These are phyloP conservation scores for Thunnus thynnus DNA, from an alignment of 2,113 vertebrate genomes.

Conservation along the genomic window DNA sequence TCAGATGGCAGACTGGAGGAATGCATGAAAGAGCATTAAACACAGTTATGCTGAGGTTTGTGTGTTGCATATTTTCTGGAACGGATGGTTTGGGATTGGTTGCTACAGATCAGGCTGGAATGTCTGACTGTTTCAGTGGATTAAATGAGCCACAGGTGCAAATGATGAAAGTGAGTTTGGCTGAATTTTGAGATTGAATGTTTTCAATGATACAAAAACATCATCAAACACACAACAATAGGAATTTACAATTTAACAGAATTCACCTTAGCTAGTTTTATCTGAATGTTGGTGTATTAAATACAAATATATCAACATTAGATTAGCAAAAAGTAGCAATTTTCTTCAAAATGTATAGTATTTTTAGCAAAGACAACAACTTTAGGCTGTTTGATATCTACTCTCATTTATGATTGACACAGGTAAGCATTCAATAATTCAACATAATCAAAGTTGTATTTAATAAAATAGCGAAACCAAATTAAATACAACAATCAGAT, in stretches of 20 bases:
- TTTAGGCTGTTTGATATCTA: not conserved
- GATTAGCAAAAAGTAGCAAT: too few relatives aligned
- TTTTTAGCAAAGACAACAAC: too few relatives aligned
- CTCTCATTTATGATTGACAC: not conserved
- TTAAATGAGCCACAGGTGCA: conserved; percentile 16
- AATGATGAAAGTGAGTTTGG: not conserved
- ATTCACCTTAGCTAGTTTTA: too few relatives aligned
- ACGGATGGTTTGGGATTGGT: conserved; percentile 1
- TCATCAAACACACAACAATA: not conserved
- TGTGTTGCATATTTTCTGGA: conserved; percentile 13
- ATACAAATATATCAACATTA: too few relatives aligned
- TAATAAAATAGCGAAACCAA: too few relatives aligned
- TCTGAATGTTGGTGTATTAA: too few relatives aligned
- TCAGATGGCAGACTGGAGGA: conserved; percentile 38
- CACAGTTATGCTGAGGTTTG: conserved; percentile 44
- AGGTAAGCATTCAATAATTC: not conserved
- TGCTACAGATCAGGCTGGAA: conserved; percentile 6
- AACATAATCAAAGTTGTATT: not conserved
- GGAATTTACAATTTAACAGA: too few relatives aligned
- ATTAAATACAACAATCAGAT: too few relatives aligned
- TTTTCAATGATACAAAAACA: not conserved
- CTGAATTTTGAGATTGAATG: not conserved
- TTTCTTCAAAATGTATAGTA: too few relatives aligned
- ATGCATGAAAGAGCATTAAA: conserved; percentile 37
- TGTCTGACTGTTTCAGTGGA: not conserved